Evolutionary conservation across 1,140 invertebrate genomes (phyloP), one percentile per base, ranked within the genome.

Genomic region (Lineus longissimus): DNA sequence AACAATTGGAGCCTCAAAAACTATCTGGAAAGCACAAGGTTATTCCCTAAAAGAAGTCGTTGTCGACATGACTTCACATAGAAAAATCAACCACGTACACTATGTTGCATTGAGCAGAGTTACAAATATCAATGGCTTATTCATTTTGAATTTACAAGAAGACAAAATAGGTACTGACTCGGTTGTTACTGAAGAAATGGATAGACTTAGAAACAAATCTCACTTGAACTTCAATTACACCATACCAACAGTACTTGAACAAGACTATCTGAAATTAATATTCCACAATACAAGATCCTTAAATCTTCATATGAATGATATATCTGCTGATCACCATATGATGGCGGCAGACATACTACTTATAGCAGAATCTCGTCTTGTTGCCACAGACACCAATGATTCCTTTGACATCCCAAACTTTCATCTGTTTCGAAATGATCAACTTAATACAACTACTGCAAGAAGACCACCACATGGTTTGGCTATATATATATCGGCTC

Each of bases 21-120:
- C 47, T 23, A n/a, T 51, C 4, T 27, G 25, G 19, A 51, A 51
- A 27, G n/a, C 19, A 23, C 47, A 51, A 51, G 47, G 47, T 23
- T 51, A 51, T 51, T 23, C 47, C 9, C 25, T 51, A 4, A 7
- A 4, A 51, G n/a, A 51, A 51, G 47, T 27, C n/a, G 47, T 51
- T 4, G n/a, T 51, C n/a, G 19, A 51, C n/a, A 51, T 51, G 47
- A 27, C 6, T 27, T 23, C 47, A 6, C 6, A n/a, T 6, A 51
- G 47, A 51, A 51, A 51, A 51, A 23, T 51, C 6, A 27, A 19
- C n/a, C 47, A 51, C 9, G n/a, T 27, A 51, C 47, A 51, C 25
- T 51, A 51, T 51, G 25, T 27, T 51, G 47, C 47, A 23, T 27
- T 51, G 25, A 51, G 47, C n/a, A 51, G 47, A 51, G 47, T 51